Conservation (phyloP, 2,113 vertebrate species). For the Petromus typicus region DNA sequence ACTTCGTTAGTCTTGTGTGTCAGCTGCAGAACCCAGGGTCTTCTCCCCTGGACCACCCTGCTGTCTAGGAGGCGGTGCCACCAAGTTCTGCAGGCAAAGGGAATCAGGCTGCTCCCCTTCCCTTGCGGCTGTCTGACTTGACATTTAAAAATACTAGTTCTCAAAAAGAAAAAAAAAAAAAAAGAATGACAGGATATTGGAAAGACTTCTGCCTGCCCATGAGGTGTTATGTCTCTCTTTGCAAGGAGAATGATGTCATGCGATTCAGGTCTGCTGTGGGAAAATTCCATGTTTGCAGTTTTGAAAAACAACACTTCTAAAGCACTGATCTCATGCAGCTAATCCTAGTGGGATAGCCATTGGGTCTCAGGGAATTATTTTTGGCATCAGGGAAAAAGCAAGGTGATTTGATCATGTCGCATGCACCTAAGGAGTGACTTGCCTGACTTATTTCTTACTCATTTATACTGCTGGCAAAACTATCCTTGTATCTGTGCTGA, state of each 20-base stretch:
- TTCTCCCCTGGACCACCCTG: background rate
- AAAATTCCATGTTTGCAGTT: slow-evolving; percentile 52
- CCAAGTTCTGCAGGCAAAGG: background rate
- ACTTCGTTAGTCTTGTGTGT: background rate
- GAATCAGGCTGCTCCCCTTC: too few relatives aligned
- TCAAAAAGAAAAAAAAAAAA: background rate
- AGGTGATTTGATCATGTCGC: background rate
- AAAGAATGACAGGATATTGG: background rate
- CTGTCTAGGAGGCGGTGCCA: background rate
- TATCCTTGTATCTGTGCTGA: background rate
- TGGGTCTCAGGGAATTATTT: background rate
- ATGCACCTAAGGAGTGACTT: background rate
- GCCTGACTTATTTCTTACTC: background rate
- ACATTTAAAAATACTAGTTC: background rate
- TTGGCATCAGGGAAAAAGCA: background rate
- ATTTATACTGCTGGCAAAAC: background rate
- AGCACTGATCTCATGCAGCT: background rate
- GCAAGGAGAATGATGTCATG: slow-evolving; percentile 45
- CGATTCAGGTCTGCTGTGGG: slow-evolving; percentile 27
- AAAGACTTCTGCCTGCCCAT: slow-evolving; percentile 12
- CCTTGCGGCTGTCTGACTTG: background rate
- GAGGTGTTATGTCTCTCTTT: background rate
- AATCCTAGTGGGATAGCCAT: background rate
- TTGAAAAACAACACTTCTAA: slow-evolving; percentile 36
- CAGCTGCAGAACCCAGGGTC: background rate